Evolutionary conservation across 2,888 invertebrate species (phyloP), one percentile per base, ranked within the genome.

Genomic region (Sericinus montela): DNA sequence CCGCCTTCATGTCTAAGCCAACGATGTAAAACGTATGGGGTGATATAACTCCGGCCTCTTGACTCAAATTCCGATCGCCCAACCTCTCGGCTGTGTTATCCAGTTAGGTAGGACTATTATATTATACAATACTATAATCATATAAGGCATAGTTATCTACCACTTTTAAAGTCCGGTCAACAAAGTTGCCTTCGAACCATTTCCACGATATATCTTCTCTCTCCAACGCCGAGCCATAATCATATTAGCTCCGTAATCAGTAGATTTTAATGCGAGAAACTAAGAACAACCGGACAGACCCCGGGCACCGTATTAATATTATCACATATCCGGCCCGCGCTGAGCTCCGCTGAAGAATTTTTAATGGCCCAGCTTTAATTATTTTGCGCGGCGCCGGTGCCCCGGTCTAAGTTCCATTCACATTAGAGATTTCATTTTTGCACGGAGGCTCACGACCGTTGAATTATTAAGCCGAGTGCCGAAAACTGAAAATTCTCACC

Each of bases 381-480:
- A 88, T 88, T 88, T 88, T 80, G 79, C 76, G 79, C 71, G 70
- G 71, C 71, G 74, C 67, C 69, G 63, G 63, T 65, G 62, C 70
- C 60, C 68, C 60, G 64, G 64, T 57, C 76, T 82, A 82, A 86
- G 86, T 86, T 85, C 82, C 85, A 86, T 87, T 84, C 86, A 83
- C 87, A 86, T 88, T 85, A 87, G 87, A 81, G 82, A 66, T 82
- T 84, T 80, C 85, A 80, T 88, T 88, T 87, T 86, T 86, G 84
- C 78, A 57, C 63, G 61, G 61, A 67, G 65, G 67, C 67, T 68
- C 67, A 67, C 70, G 68, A 61, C 57, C 47, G 49, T 48, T 85
- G 69, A 73, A 78, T 76, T 76, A 76, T 78, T 76, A 70, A 78
- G 60, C 57, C 58, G 63, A 67, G 62, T 79, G 81, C 80, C 83